A percentile compares a stretch with the other conserved stretches of the same genome.
These are phyloP conservation scores for Keiferia lycopersicella DNA, from an alignment of 2,888 invertebrate species.

Conservation along the genomic window DNA sequence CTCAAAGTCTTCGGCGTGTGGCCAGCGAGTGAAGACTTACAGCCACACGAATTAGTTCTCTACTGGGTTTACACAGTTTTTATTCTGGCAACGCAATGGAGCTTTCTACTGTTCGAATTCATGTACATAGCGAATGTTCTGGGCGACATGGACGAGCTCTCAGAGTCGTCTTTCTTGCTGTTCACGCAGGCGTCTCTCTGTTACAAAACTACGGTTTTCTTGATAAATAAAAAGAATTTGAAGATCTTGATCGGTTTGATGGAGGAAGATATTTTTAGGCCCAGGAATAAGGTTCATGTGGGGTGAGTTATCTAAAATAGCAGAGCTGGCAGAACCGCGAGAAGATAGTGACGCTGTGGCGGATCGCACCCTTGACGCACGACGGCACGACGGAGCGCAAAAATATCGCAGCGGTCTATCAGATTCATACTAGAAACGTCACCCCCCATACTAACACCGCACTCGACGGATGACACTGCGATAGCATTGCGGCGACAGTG, in stretches of 20 bases:
- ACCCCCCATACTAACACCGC: too few species aligned
- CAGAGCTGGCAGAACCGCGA: too few species aligned
- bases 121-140: constrained; percentile 60
- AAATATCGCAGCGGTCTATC: too few species aligned
- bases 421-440: too few species aligned
- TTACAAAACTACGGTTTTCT: constrained; percentile 60
- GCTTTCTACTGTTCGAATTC: constrained; percentile 61
- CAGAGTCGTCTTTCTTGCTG: constrained; percentile 63
- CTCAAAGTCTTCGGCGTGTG: constrained; percentile 59
- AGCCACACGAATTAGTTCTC: constrained; percentile 31
- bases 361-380: too few species aligned
- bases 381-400: too few species aligned
- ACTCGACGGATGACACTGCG: too few species aligned
- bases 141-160: constrained; percentile 64
- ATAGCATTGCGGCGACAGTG: too few species aligned
- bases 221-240: constrained; percentile 52
- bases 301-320: not conserved
- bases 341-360: too few species aligned
- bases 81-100: constrained; percentile 56
- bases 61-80: constrained; percentile 49
- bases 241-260: constrained; percentile 49
- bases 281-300: constrained; percentile 48
- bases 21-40: constrained; percentile 46
- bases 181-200: constrained; percentile 69
- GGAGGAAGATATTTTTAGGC: constrained; percentile 50